Evolutionary conservation across 37 sponge, comb jelly and placozoan genomes (phyloP).

Genomic region (Bolinopsis microptera): DNA sequence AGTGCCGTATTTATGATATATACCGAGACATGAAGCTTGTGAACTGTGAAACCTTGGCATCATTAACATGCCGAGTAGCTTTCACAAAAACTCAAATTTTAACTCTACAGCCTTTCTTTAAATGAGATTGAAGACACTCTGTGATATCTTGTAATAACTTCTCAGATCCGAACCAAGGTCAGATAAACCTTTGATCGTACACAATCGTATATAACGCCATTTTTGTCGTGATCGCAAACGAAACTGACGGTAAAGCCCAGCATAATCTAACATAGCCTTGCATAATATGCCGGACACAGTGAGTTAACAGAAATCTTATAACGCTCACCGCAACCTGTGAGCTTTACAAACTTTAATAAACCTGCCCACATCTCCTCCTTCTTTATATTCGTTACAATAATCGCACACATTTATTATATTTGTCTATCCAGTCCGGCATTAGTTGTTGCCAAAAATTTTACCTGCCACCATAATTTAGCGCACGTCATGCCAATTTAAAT

Average conservation of each 20-base stretch:
- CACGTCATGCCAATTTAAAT: background rate
- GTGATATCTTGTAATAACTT: too few species aligned
- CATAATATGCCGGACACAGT: background rate
- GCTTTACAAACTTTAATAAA: background rate
- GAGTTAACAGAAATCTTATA: background rate
- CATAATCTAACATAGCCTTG: background rate
- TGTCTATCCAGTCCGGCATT: background rate
- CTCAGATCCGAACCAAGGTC: too few species aligned
- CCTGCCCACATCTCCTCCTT: background rate
- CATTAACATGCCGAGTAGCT: too few species aligned
- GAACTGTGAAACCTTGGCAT: too few species aligned
- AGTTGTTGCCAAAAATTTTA: background rate
- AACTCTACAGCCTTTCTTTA: too few species aligned
- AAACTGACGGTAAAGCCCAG: background rate
- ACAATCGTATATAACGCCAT: too few species aligned
- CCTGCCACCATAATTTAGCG: background rate
- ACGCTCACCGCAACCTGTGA: background rate
- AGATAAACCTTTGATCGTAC: too few species aligned
- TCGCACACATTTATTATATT: background rate
- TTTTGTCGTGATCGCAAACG: too few species aligned
- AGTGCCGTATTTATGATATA: too few species aligned
- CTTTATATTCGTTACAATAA: background rate
- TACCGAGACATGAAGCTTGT: too few species aligned
- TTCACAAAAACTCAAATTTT: too few species aligned
- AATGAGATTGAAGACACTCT: too few species aligned